Conservation (phyloP, 2,797 vertebrate genomes). For the Hephaestus fuliginosus region DNA sequence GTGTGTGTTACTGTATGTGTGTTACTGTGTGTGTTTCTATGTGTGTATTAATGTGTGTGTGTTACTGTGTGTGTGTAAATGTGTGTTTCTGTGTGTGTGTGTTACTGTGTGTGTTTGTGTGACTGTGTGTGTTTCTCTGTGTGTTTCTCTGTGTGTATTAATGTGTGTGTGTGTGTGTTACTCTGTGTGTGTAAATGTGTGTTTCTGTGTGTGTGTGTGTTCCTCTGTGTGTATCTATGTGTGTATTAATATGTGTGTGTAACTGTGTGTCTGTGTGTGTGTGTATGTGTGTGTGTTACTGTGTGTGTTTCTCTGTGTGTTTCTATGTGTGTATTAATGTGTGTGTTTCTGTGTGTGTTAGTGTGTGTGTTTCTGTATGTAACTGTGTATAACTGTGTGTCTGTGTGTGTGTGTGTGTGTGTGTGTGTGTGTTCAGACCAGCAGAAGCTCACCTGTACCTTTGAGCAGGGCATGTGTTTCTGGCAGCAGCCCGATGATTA, state of each 20-base stretch:
- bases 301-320: no score
- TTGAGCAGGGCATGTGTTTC: conserved; percentile 91
- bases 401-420: conserved; percentile 23
- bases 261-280: conserved; percentile 2
- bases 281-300: conserved; percentile 11
- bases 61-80: no score
- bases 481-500: conserved; percentile 87
- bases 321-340: no score
- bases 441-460: conserved; percentile 89
- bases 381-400: not conserved
- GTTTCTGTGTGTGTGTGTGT: not conserved
- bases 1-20: no score
- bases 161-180: not conserved
- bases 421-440: conserved; percentile 73
- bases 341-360: no score
- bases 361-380: no score
- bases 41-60: conserved; percentile 16
- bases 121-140: not conserved
- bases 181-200: conserved; percentile 28
- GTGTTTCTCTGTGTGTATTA: not conserved
- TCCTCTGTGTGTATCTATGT: no score
- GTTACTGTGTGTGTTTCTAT: not conserved
- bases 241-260: no score
- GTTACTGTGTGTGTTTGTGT: no score
- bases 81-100: conserved; percentile 22